Evolutionary conservation across 2,113 vertebrate genomes (phyloP).

Genomic region (Isichthys henryi): DNA sequence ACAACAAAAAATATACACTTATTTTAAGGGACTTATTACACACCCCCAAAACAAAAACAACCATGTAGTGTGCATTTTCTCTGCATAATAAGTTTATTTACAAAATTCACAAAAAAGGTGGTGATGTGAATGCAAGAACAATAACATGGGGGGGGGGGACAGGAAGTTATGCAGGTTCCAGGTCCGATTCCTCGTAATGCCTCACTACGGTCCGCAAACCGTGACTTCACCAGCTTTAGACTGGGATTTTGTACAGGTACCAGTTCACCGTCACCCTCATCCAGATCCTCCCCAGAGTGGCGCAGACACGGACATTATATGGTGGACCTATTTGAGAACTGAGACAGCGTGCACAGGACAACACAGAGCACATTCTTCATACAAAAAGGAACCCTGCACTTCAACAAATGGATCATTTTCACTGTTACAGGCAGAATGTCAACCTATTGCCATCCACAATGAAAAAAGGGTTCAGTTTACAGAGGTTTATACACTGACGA

Average conservation of each 20-base stretch:
- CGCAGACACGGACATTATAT: not conserved
- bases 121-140: not conserved
- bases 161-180: not conserved
- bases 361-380: slow-evolving; percentile 13
- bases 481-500: not conserved
- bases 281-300: not conserved
- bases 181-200: slow-evolving; percentile 13
- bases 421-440: slow-evolving; percentile 2
- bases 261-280: not conserved
- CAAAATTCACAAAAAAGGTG: slow-evolving; percentile 19
- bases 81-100: slow-evolving; percentile 23
- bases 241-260: not conserved
- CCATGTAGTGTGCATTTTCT: slow-evolving; percentile 22
- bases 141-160: not conserved
- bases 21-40: slow-evolving; percentile 10
- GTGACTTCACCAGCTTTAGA: not conserved
- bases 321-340: not conserved
- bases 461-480: not conserved
- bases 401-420: not conserved
- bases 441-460: not conserved
- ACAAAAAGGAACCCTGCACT: slow-evolving; percentile 6
- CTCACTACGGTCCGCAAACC: not conserved
- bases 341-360: not conserved
- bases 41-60: slow-evolving; percentile 6
- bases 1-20: slow-evolving; percentile 26